These are phyloP conservation scores for Aulostomus chinensis DNA, from an alignment of 2,797 vertebrate species.

Conservation along the genomic window DNA sequence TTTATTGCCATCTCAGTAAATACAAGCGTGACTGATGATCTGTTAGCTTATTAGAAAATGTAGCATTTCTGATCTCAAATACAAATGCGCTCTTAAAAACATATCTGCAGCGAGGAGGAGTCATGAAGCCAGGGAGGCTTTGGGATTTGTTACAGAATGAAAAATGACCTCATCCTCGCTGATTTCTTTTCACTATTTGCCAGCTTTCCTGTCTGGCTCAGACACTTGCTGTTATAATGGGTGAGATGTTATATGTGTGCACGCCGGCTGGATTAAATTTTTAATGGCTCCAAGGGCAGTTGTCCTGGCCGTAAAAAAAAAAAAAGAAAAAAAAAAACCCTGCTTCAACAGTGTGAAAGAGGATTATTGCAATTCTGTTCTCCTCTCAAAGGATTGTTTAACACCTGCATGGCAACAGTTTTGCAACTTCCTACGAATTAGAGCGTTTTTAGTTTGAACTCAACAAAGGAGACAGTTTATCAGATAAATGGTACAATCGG, in stretches of 20 bases:
- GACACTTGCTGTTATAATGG: slow-evolving; percentile 65
- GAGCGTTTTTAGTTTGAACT: slow-evolving; percentile 29
- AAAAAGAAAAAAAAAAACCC: too few species aligned
- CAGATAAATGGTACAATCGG: slow-evolving; percentile 61
- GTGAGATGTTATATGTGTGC: slow-evolving; percentile 75
- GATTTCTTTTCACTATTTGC: slow-evolving; percentile 64
- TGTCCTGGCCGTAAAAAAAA: slow-evolving; percentile 68
- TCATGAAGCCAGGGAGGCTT: slow-evolving; percentile 42
- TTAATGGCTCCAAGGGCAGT: slow-evolving; percentile 80
- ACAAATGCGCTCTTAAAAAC: slow-evolving; percentile 39
- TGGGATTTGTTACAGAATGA: slow-evolving; percentile 62
- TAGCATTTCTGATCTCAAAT: slow-evolving; percentile 31
- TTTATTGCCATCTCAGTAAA: slow-evolving; percentile 59
- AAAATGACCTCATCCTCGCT: slow-evolving; percentile 55
- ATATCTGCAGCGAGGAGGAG: slow-evolving; percentile 2
- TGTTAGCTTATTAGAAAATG: slow-evolving; percentile 56
- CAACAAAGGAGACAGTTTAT: slow-evolving; percentile 35
- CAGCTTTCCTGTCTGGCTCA: slow-evolving; percentile 54
- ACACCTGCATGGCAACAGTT: slow-evolving; percentile 37
- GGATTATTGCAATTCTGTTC: slow-evolving; percentile 66
- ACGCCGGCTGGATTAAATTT: slow-evolving; percentile 79
- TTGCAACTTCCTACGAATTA: slow-evolving; percentile 49
- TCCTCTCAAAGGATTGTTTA: slow-evolving; percentile 56
- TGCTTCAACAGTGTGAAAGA: slow-evolving; percentile 58
- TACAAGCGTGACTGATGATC: slow-evolving; percentile 46